Percentiles rank a stretch among this genome's conserved stretches.
phyloP scores from a whole-genome alignment of 2,888 invertebrate species.

The Eurois occulta region DNA sequence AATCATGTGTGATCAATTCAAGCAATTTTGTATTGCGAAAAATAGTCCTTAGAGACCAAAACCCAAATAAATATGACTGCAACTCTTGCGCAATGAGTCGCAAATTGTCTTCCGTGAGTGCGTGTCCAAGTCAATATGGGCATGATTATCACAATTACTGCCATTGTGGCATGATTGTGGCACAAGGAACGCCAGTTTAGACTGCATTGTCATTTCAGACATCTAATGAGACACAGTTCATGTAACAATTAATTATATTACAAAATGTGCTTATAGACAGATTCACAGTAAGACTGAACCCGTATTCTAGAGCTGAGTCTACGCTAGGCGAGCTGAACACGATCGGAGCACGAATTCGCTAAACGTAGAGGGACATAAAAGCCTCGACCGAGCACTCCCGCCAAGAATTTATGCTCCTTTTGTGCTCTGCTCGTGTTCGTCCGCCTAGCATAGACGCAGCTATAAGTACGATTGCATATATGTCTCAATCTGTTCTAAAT shows the following conservation, averaged over 20 bases:
- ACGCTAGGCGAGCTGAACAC: no score
- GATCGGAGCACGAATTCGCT: no score
- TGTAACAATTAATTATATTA: not conserved
- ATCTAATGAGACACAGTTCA: conserved; percentile 2
- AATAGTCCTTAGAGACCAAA: not conserved
- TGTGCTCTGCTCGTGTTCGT: no score
- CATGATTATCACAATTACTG: conserved; percentile 41
- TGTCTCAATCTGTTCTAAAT: not conserved
- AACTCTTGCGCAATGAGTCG: conserved; percentile 10
- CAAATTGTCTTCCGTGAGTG: conserved; percentile 26
- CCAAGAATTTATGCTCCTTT: no score
- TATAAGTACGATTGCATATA: not conserved
- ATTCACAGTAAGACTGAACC: not conserved
- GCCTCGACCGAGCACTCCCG: no score
- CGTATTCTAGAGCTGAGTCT: no score
- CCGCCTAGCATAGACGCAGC: no score
- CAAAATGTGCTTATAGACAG: not conserved
- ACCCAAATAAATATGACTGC: not conserved
- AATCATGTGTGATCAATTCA: not conserved
- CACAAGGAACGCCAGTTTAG: conserved; percentile 31
- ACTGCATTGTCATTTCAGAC: not conserved
- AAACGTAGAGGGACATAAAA: no score
- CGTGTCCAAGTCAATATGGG: conserved; percentile 26
- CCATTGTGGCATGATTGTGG: conserved; percentile 9
- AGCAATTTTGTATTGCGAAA: not conserved